Base-by-base conservation (phyloP, 37 sponge, comb jelly and placozoan species). In the Amphimedon queenslandica region DNA sequence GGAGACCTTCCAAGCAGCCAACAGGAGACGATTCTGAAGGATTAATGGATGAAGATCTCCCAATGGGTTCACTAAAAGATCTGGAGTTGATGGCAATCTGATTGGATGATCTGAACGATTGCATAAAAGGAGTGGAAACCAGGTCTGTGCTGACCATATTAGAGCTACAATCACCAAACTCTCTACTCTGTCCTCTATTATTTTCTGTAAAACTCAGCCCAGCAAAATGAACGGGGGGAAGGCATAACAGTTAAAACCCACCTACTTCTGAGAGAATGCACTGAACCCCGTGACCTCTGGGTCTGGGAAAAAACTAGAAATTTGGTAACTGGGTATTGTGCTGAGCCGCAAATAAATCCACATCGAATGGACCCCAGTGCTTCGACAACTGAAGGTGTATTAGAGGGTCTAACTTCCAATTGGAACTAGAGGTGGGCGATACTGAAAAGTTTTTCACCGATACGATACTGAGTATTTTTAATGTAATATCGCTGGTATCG, bases 1-100 rank as follows among this genome's bases (percentile, higher is more conserved):
- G 29, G 85, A 84, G n/a, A 84, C 70, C 68, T 31, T 75, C 69
- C 74, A 84, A 28, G 79, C 69, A 79, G 85, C 85, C 57, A 84
- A 53, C 57, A 24, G 77, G 2, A 83, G 66, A 4, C 11, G 4
- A 1, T 36, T 33, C 35, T 57, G 37, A n/a, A n/a, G n/a, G n/a
- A n/a, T n/a, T n/a, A n/a, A n/a, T 2, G 82, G 82, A 34, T 66
- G 42, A 18, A 2, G 5, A 39, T 42, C 51, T 34, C 55, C 55
- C 42, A 81, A 66, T 2, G 74, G 82, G 58, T 73, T 69, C 20
- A 23, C 38, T 33, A 73, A 74, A 0, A 81, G 66, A 24, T 57
- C 18, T 24, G 4, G 35, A 28, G 35, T 32, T 25, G 24, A 2
- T 27, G 84, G 77, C 23, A 71, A 55, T 24, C 69, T 32, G 1